Evolutionary conservation across 2,888 invertebrate species (phyloP), one percentile per base, ranked within the genome.

Genomic region (Macrophya alboannulata): DNA sequence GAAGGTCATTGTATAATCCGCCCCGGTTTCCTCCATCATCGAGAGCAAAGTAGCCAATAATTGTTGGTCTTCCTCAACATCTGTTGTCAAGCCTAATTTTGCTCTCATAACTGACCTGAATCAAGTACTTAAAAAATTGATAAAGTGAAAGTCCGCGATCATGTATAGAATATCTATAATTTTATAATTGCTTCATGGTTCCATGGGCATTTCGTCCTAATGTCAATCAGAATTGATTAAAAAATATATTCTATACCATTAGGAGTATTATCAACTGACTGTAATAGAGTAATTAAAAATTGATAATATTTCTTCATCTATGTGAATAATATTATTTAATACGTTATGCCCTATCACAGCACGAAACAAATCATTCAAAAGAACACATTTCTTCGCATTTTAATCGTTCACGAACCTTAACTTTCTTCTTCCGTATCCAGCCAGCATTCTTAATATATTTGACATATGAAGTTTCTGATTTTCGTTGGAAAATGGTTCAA

Each of bases 1-100:
- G 88, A 96, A 96, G 0, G 95, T 95, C 88, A 94, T 94, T 0
- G 96, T 96, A 88, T 96, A 96, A 91, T 96, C 96, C 10, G 96
- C 95, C 31, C 95, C 95, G 0, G 95, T 95, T 85, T 95, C 95
- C 89, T 95, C 95, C 96, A 96, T 95, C 92, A 95, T 95, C 43
- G 95, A 94, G 21, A 96, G 91, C 9, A 96, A 94, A 68, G 94
- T 94, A 84, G 95, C 94, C 0, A 96, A 92, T 25, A 95, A 88
- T 74, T 94, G 94, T 71, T 94, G 94, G 84, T 95, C 94, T 0
- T 94, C 94, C 93, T 94, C 94, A 2, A 94, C 93, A 87, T 94
- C 94, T 89, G 94, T 94, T 82, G 93, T 94, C 87, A 95, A 90
- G 2, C 95, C 94, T 85, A 96, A 94, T 92, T 96, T 96, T 92